phyloP scores from a whole-genome alignment of 2,888 invertebrate species.

The Drosophila robusta region DNA sequence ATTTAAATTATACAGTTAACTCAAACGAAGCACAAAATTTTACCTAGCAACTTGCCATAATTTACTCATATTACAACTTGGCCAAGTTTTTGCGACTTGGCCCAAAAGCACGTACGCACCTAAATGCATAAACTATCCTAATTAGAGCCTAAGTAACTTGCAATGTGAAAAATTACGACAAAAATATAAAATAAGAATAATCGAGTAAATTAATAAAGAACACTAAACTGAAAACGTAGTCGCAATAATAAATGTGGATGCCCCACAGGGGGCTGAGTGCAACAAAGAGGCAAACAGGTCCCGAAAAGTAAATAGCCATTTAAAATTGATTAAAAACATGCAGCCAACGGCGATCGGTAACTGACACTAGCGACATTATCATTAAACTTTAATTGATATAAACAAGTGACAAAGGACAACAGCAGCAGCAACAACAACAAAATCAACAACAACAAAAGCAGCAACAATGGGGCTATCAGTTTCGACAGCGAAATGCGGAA shows the following conservation, averaged over 20 bases:
- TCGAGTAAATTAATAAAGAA: constrained; percentile 53
- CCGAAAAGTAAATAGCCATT: constrained; percentile 70
- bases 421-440: constrained; percentile 17
- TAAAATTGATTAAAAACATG: constrained; percentile 79
- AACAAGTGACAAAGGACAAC: constrained; percentile 73
- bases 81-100: constrained; percentile 30
- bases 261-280: constrained; percentile 1
- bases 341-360: constrained; percentile 45
- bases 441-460: constrained; percentile 20
- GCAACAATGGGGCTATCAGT: constrained; percentile 41
- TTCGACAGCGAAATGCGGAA: constrained; percentile 71
- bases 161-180: constrained; percentile 45
- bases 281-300: constrained; percentile 51
- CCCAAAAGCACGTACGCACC: constrained; percentile 50
- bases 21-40: constrained; percentile 56
- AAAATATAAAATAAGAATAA: constrained; percentile 14
- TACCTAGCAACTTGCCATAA: constrained; percentile 77
- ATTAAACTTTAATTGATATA: constrained; percentile 78
- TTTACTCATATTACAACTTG: constrained; percentile 42
- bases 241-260: constrained; percentile 29
- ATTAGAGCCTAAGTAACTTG: constrained; percentile 63
- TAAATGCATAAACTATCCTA: constrained; percentile 69
- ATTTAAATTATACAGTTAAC: constrained; percentile 47
- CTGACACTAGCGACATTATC: constrained; percentile 59
- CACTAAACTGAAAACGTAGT: constrained; percentile 31